A percentile compares a stretch with the other conserved stretches of the same genome.
These are phyloP conservation scores for Euleptes europaea DNA, from an alignment of 2,113 vertebrate species.

Conservation along the genomic window DNA sequence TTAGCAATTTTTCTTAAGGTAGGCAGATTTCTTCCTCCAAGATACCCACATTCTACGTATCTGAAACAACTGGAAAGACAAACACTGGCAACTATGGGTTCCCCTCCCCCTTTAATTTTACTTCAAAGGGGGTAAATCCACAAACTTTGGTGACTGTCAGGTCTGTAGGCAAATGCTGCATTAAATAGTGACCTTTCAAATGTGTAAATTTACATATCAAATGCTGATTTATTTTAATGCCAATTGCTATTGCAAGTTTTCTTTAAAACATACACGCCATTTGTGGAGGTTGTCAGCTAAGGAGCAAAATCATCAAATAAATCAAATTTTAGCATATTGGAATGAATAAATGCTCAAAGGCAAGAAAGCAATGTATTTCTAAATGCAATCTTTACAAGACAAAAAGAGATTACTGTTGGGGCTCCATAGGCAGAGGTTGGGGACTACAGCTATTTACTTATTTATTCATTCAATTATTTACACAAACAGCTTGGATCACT, in stretches of 20 bases:
- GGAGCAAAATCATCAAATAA: slow-evolving; percentile 26
- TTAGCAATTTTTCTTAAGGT: not conserved
- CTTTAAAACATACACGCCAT: slow-evolving; percentile 25
- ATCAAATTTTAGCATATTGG: slow-evolving; percentile 40
- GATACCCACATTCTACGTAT: not conserved
- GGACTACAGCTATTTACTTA: slow-evolving; percentile 20
- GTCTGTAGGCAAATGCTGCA: slow-evolving; percentile 33
- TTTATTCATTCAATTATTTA: slow-evolving; percentile 58
- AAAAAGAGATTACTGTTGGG: slow-evolving; percentile 35
- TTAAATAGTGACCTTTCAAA: slow-evolving; percentile 32
- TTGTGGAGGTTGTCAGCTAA: slow-evolving; percentile 19
- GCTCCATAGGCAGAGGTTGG: slow-evolving; percentile 4
- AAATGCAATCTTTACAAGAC: slow-evolving; percentile 53
- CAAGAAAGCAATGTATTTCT: slow-evolving; percentile 52
- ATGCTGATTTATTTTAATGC: not conserved
- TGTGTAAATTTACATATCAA: slow-evolving; percentile 2
- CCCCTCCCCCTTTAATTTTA: not conserved
- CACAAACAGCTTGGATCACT: slow-evolving; percentile 33
- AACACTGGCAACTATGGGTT: not conserved
- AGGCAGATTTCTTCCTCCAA: not conserved
- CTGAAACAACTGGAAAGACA: not conserved
- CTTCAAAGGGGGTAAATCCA: not conserved
- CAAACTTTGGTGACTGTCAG: not conserved
- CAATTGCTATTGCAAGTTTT: slow-evolving; percentile 4
- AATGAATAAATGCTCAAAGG: slow-evolving; percentile 41